Base-by-base conservation (phyloP, 2,113 vertebrate species). In the Cercocebus atys region DNA sequence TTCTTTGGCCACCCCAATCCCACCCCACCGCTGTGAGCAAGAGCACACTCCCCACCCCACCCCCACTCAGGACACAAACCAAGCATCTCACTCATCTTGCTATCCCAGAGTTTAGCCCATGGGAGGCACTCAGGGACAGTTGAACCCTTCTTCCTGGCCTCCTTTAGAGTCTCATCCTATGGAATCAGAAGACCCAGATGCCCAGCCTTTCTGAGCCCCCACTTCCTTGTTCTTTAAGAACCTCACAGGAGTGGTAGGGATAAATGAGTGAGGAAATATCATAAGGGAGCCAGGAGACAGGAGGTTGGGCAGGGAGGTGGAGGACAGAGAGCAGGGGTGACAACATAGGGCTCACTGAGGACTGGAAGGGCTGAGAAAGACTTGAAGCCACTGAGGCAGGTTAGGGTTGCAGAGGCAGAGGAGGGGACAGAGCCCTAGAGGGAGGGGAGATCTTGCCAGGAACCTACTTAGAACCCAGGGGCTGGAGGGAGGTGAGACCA, bases 61-160 rank as follows among this genome's bases (percentile, higher is more conserved):
- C 13, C 20, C 7, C 10, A 35, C 32, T 35, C 32, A 52, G 72
- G n/a, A 1, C 30, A 2, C 50, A n/a, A 7, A 22, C 59, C 5
- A 1, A 0, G 23, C 0, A 0, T 14, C 47, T 93, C 64, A 2
- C n/a, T 43, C 55, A 32, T 32, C 18, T 8, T 13, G 2, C 0
- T 0, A 3, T 13, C 30, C 23, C 38, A 25, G 70, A 84, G 13
- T 3, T 47, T 6, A 8, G 20, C 32, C 45, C 22, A 0, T 1
- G 14, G n/a, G 43, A 90, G 47, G 27, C 8, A 1, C 47, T 43
- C 35, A 4, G 66, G 79, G n/a, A 20, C 25, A 2, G 8, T 0
- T 27, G 35, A 18, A 8, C 7, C 47, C 1, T 30, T 7, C 2
- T 38, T 13, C 1, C 40, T 12, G n/a, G 50, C 45, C 66, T 76